phyloP scores from a whole-genome alignment of 2,113 vertebrate species.

The Platanista minor region DNA sequence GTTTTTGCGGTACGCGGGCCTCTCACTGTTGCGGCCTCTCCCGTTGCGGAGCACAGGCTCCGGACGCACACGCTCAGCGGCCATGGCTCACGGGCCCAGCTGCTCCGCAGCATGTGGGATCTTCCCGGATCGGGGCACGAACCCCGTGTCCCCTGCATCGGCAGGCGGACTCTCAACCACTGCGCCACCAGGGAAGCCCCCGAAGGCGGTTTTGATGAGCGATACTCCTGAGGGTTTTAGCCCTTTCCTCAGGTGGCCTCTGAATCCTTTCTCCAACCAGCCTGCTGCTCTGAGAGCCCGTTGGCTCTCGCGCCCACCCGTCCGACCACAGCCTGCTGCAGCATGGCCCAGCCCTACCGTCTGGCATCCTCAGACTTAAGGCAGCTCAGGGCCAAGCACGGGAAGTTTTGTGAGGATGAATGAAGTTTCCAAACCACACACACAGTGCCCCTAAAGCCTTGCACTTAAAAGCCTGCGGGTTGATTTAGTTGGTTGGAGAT shows the following conservation, averaged over 20 bases:
- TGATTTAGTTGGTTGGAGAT: not conserved
- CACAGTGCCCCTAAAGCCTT: not conserved
- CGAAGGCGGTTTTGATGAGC: not conserved
- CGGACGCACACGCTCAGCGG: too few relatives aligned
- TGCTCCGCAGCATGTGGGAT: too few relatives aligned
- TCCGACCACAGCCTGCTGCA: not conserved
- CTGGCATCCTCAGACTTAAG: not conserved
- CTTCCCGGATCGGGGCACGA: too few relatives aligned
- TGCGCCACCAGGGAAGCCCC: too few relatives aligned
- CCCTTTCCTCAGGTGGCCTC: not conserved
- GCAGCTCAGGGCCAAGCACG: not conserved
- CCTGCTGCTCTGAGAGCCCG: not conserved
- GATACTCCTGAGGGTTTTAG: not conserved
- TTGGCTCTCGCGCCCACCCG: accelerated
- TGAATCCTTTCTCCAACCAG: not conserved
- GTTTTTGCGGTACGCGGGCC: too few relatives aligned
- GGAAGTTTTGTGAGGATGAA: not conserved
- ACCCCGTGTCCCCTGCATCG: too few relatives aligned
- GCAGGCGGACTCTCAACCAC: too few relatives aligned
- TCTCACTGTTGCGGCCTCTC: too few relatives aligned
- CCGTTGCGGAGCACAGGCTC: too few relatives aligned
- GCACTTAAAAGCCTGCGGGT: not conserved
- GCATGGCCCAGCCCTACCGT: not conserved
- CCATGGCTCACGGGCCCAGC: too few relatives aligned
- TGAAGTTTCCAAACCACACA: not conserved